Conservation (phyloP, 2,888 invertebrate species). For the Acanthopleura granulata region DNA sequence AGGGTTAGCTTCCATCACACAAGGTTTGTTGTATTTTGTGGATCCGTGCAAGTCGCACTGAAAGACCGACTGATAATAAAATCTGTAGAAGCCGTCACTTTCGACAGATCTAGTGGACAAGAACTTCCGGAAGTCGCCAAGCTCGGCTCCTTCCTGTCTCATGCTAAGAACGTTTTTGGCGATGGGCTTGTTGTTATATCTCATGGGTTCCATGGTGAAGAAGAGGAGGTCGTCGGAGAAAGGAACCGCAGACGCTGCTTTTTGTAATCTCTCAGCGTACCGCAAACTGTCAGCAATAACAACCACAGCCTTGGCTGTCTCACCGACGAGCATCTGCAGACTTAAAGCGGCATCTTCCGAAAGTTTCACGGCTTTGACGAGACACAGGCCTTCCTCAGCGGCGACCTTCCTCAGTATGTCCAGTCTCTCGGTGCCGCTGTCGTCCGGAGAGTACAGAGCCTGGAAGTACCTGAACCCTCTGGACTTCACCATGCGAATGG, state of each 20-base stretch:
- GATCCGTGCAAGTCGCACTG: conserved; percentile 51
- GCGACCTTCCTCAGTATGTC: conserved; percentile 42
- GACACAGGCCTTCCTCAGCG: conserved; percentile 51
- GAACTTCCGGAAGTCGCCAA: not conserved
- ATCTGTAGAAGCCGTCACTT: conserved; percentile 27
- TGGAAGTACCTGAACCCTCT: conserved; percentile 45
- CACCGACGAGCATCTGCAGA: not conserved
- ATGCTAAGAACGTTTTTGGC: not conserved
- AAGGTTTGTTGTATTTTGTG: not conserved
- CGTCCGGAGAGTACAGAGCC: conserved; percentile 20
- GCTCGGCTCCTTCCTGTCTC: not conserved
- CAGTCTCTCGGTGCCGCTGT: conserved; percentile 43
- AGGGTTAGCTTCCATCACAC: not conserved
- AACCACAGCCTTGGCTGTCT: not conserved
- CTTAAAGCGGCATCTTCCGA: not conserved
- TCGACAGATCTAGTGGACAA: not conserved
- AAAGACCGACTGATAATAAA: conserved; percentile 53
- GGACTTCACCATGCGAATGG: not conserved
- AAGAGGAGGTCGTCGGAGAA: not conserved
- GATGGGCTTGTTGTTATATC: not conserved
- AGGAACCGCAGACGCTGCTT: not conserved
- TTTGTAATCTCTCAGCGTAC: not conserved
- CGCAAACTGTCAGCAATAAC: not conserved
- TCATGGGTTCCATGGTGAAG: conserved; percentile 9
- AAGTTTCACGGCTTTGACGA: conserved; percentile 31